These are phyloP conservation scores for Sarcophaga caerulescens DNA, from an alignment of 2,888 invertebrate species.

Conservation along the genomic window DNA sequence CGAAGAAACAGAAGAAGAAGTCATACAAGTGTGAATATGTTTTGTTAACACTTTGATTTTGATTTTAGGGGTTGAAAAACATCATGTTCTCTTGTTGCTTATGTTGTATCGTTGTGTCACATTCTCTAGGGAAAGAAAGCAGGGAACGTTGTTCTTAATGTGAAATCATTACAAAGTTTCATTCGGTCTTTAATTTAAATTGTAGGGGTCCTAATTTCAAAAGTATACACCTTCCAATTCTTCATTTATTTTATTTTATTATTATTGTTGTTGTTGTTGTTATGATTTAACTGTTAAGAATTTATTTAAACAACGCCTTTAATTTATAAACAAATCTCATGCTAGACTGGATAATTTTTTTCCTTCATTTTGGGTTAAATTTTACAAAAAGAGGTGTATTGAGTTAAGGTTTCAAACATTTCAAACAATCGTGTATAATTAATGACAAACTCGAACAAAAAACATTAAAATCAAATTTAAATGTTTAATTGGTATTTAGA, in stretches of 20 bases:
- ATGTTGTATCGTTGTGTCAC: neutral
- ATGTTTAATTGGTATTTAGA: too few species aligned
- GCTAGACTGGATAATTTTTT: neutral
- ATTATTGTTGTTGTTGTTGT: neutral
- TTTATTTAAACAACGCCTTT: constrained; percentile 24
- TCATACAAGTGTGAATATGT: constrained; percentile 59
- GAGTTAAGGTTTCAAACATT: too few species aligned
- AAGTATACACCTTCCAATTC: constrained; percentile 11
- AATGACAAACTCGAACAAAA: too few species aligned
- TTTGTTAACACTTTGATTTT: constrained; percentile 52
- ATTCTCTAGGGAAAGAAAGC: constrained; percentile 27
- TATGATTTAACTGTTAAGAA: constrained; percentile 31
- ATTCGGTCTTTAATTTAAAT: constrained; percentile 14
- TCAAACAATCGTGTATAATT: too few species aligned
- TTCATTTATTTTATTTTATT: neutral
- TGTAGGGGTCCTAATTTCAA: constrained; percentile 36
- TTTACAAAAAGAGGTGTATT: too few species aligned
- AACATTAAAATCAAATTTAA: too few species aligned
- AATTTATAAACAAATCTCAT: constrained; percentile 28
- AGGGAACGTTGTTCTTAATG: neutral
- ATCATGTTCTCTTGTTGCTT: constrained; percentile 24
- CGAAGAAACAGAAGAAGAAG: neutral
- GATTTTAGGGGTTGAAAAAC: constrained; percentile 47
- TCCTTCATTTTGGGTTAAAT: too few species aligned
- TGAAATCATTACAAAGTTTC: neutral